Evolutionary conservation across 2,113 vertebrate genomes (phyloP), one percentile per base, ranked within the genome.

Genomic region (Atlantisia rogersi): DNA sequence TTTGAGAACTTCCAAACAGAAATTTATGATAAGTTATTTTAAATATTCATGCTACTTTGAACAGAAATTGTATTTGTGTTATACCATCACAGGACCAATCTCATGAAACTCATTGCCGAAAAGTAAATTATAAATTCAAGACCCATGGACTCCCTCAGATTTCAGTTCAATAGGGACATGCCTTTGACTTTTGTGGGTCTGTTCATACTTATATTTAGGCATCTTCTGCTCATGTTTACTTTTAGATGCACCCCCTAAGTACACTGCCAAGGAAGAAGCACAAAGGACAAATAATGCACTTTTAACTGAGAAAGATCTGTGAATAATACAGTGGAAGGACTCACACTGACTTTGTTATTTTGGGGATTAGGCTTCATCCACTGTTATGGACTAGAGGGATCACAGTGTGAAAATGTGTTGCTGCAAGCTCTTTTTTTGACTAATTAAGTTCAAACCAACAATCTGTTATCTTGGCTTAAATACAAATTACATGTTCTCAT

Each of bases 21-120:
- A 31, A 11, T 13, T 86, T 81, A 60, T 35, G 37, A 70, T 19
- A 85, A 6, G 0, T 0, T 67, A 82, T 82, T 91, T 86, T 67
- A 93, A 86, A 93, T 82, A 93, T 58, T 74, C 14, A 78, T 82
- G 29, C 24, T 84, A 56, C 35, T 91, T 95, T 87, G 26, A 74
- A 84, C 82, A 46, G n/a, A 92, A 87, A 91, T 89, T 31, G 13
- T 73, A 67, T 86, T 93, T 94, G 68, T 56, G 70, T 22, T 35
- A 39, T 65, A 52, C 32, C 16, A 15, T 58, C 58, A 64, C 32
- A 48, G 46, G 42, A 79, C 7, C 20, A 29, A 83, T 58, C 44
- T 84, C 71, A 70, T 83, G 26, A 65, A 93, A 81, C 2, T n/a
- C 7, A 89, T 65, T 46, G 22, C 37, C 11, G 50, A 68, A 67